phyloP scores from a whole-genome alignment of 2,888 invertebrate species.

The Liopterus haemorrhoidalis region DNA sequence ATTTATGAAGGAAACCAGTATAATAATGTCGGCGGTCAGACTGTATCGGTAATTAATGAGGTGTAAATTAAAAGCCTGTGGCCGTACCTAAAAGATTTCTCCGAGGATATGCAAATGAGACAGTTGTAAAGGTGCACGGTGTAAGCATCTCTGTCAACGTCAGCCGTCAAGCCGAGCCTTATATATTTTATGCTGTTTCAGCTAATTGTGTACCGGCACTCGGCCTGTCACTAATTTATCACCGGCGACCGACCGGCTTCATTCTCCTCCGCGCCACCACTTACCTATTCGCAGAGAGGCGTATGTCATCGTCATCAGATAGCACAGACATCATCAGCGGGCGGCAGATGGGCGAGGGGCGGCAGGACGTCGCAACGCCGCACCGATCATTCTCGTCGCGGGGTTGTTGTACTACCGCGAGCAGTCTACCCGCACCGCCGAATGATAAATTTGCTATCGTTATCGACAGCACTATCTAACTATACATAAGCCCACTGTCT shows the following conservation, averaged over 20 bases:
- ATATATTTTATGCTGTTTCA: constrained; percentile 22
- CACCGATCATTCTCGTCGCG: no score
- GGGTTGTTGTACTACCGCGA: no score
- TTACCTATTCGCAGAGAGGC: not conserved
- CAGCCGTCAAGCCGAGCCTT: constrained; percentile 14
- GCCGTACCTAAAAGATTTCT: constrained; percentile 44
- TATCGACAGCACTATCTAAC: no score
- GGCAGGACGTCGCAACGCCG: no score
- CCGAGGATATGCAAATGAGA: constrained; percentile 46
- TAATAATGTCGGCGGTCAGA: constrained; percentile 36
- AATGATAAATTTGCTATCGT: no score
- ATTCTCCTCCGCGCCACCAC: not conserved
- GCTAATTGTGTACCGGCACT: constrained; percentile 22
- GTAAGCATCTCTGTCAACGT: constrained; percentile 41
- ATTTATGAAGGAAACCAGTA: constrained; percentile 43
- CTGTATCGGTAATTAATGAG: constrained; percentile 38
- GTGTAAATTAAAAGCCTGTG: constrained; percentile 47
- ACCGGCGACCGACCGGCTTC: not conserved
- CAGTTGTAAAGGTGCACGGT: constrained; percentile 44
- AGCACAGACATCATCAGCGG: no score
- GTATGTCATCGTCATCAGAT: no score
- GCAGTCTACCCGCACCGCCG: no score
- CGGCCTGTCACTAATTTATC: constrained; percentile 21
- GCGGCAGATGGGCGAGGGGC: no score
- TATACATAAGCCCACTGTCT: no score